phyloP scores from a whole-genome alignment of 2,113 vertebrate species.

The Mormyrus iriodes region DNA sequence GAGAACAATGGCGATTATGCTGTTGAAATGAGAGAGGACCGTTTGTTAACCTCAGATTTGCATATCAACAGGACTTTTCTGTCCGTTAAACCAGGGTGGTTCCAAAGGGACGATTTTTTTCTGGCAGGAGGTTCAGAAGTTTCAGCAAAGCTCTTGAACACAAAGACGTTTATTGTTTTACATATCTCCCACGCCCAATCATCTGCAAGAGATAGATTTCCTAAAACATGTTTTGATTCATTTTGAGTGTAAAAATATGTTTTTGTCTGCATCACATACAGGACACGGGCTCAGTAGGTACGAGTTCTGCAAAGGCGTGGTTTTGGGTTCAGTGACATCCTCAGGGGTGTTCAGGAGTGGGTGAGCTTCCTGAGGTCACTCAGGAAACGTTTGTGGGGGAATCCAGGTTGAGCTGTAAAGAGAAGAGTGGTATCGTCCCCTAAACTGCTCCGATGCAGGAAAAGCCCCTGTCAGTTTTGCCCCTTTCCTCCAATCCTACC shows the following conservation, averaged over 20 bases:
- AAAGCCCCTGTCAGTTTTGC: neutral
- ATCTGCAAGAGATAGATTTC: neutral
- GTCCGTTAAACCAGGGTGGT: neutral
- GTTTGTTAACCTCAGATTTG: neutral
- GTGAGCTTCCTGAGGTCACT: neutral
- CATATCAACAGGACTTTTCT: conserved; percentile 1
- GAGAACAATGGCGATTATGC: neutral
- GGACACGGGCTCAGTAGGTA: neutral
- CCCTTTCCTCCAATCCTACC: neutral
- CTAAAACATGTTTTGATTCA: neutral
- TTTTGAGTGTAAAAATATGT: neutral
- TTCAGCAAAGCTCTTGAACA: neutral
- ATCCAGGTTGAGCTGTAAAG: neutral
- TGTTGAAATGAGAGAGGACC: neutral
- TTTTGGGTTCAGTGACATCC: neutral
- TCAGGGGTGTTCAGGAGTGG: neutral
- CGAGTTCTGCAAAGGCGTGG: neutral
- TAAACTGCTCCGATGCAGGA: neutral
- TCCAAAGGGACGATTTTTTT: neutral
- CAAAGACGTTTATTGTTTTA: conserved; percentile 11
- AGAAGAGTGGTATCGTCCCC: neutral
- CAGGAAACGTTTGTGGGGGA: neutral
- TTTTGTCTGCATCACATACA: neutral
- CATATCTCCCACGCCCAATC: neutral
- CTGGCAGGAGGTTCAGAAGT: neutral